Percentiles rank a stretch among this genome's conserved stretches.
These are phyloP conservation scores for Acanthosepion pharaonis DNA, from an alignment of 2,888 invertebrate genomes.

Conservation along the genomic window DNA sequence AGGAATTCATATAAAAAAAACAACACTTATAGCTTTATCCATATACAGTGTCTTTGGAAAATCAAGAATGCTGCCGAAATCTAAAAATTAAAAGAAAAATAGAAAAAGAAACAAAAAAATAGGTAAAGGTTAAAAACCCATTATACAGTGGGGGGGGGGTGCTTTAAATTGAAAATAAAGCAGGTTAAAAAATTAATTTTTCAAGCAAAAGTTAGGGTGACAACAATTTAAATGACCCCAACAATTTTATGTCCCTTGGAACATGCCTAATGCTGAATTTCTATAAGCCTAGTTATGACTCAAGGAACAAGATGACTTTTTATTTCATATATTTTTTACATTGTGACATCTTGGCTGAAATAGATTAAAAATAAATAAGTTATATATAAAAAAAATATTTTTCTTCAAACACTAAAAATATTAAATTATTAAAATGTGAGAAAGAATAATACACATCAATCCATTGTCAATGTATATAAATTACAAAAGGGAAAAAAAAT, in stretches of 20 bases:
- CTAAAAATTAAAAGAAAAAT: constrained; percentile 20
- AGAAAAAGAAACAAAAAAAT: not conserved
- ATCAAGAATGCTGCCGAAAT: constrained; percentile 33
- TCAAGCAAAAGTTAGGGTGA: not conserved
- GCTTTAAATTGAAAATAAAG: not conserved
- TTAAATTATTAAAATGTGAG: not conserved
- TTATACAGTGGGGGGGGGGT: not conserved
- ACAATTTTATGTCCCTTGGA: not conserved
- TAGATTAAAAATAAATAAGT: constrained; percentile 8
- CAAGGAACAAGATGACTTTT: not conserved
- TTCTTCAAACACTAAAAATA: not conserved
- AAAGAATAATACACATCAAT: not conserved
- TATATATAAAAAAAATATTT: not conserved
- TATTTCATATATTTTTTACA: not conserved
- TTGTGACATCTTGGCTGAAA: not conserved
- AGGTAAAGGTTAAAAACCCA: not conserved
- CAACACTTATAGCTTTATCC: constrained; percentile 14
- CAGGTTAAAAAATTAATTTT: not conserved
- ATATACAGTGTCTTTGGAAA: constrained; percentile 33
- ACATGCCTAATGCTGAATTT: not conserved
- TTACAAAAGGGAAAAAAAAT: not conserved
- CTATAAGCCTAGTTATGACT: not conserved
- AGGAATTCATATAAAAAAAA: constrained; percentile 5
- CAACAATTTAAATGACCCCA: too few relatives aligned
- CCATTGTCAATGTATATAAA: not conserved